Evolutionary conservation across 2,888 invertebrate species (phyloP), one percentile per base, ranked within the genome.

Genomic region (Phanerotoma sp.): DNA sequence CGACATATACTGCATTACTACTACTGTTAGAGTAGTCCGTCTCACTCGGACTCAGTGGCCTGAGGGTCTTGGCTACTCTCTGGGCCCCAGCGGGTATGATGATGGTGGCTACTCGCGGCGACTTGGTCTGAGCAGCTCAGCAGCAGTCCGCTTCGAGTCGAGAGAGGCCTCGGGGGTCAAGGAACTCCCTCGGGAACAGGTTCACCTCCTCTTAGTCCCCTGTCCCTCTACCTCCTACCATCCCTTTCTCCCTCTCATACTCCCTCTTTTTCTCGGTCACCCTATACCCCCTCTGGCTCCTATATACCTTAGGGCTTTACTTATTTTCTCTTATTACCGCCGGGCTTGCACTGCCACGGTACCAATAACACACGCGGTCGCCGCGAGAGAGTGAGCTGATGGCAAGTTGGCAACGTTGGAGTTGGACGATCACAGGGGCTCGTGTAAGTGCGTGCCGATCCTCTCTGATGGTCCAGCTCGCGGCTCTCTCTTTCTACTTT

Each of bases 141-240:
- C 51, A 48, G 45, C 53, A 35, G 38, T 42, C 41, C 47, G 22
- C 56, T 37, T 49, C 47, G 51, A 44, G 28, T 16, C 22, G 42
- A 21, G 40, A 38, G 42, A 41, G 51, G 50, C 69, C 69, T 66
- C 69, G 71, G 73, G 75, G 76, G 76, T 77, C 75, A 76, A 77
- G 75, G 76, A 76, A 76, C 76, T 76, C 75, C 76, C 75, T 74
- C 74, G 75, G 76, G 76, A 77, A 77, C 76, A 77, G 76, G 75
- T 77, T 77, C 74, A 76, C 71, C 75, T 72, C 73, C 71, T 69
- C 68, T 70, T 62, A 56, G 60, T 54, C 64, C 64, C 60, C 65
- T 57, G 56, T 28, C 47, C 51, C 45, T 13, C n/a, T n/a, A n/a
- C n/a, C n/a, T n/a, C n/a, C n/a, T n/a, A n/a, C n/a, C n/a, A n/a